Evolutionary conservation across 2,113 vertebrate genomes (phyloP).

Genomic region (Addax nasomaculatus): DNA sequence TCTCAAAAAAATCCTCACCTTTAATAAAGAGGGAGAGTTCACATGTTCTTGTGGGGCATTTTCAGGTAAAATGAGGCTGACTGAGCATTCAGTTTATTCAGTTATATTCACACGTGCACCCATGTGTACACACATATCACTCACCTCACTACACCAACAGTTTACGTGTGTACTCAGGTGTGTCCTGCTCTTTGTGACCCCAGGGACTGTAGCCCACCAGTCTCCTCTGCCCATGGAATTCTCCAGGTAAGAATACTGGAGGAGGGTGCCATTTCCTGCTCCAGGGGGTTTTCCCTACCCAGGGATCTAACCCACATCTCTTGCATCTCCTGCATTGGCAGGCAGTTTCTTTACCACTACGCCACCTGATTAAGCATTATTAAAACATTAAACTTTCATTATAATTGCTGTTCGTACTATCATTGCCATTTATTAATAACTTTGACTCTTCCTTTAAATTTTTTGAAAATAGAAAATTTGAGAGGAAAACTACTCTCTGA

Average conservation of each 20-base stretch:
- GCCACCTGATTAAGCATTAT: neutral
- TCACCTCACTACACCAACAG: neutral
- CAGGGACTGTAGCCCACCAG: neutral
- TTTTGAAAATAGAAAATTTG: conserved; percentile 4
- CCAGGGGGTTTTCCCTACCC: neutral
- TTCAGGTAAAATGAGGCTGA: neutral
- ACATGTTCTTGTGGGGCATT: neutral
- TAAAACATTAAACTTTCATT: neutral
- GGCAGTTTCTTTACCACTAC: neutral
- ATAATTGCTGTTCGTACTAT: neutral
- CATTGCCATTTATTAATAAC: neutral
- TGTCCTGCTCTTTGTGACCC: neutral
- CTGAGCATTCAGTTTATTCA: neutral
- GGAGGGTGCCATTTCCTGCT: neutral
- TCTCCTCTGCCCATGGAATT: neutral
- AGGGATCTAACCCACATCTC: neutral
- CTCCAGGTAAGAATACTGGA: neutral
- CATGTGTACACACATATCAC: neutral
- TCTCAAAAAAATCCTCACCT: neutral
- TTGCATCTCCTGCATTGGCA: neutral
- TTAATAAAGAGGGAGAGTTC: neutral
- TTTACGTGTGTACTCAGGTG: accelerated
- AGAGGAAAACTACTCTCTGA: neutral
- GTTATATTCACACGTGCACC: neutral
- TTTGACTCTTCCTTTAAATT: neutral